Conservation (phyloP, 2,888 invertebrate species). For the Drosophila pegasa region DNA sequence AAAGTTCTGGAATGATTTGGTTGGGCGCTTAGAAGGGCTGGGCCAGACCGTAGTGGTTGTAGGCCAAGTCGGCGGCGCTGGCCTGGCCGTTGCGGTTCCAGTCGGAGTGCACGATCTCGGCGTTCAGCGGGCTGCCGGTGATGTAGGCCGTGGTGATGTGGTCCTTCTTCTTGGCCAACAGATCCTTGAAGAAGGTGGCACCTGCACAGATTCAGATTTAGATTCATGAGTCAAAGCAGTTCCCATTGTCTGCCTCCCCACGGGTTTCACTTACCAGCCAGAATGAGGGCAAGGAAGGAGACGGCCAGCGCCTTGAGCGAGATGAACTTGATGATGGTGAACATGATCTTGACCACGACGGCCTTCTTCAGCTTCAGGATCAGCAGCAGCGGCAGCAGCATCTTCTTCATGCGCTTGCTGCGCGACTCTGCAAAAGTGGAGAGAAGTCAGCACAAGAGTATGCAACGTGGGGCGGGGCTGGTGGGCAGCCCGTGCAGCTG, state of each 20-base stretch:
- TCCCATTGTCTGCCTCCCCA: background rate
- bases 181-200: conserved; percentile 84
- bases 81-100: conserved; percentile 85
- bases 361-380: conserved; percentile 88
- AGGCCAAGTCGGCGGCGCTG: conserved; percentile 83
- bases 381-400: conserved; percentile 88
- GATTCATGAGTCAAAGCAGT: background rate
- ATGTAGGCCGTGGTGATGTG: conserved; percentile 85
- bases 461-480: conserved; percentile 9
- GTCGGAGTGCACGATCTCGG: conserved; percentile 85
- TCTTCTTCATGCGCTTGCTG: conserved; percentile 87
- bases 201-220: conserved; percentile 74
- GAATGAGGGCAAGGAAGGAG: conserved; percentile 87
- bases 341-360: conserved; percentile 87
- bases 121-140: conserved; percentile 84
- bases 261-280: conserved; percentile 87
- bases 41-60: conserved; percentile 84
- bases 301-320: conserved; percentile 89
- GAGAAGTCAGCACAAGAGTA: conserved; percentile 45
- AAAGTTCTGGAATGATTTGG: conserved; percentile 8
- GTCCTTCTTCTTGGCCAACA: conserved; percentile 85
- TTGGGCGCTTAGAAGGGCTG: conserved; percentile 80
- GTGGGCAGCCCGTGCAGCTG: background rate
- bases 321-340: conserved; percentile 87
- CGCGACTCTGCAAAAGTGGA: conserved; percentile 85